These are phyloP conservation scores for Mungos mungo DNA, from an alignment of 2,113 vertebrate species.

Conservation along the genomic window DNA sequence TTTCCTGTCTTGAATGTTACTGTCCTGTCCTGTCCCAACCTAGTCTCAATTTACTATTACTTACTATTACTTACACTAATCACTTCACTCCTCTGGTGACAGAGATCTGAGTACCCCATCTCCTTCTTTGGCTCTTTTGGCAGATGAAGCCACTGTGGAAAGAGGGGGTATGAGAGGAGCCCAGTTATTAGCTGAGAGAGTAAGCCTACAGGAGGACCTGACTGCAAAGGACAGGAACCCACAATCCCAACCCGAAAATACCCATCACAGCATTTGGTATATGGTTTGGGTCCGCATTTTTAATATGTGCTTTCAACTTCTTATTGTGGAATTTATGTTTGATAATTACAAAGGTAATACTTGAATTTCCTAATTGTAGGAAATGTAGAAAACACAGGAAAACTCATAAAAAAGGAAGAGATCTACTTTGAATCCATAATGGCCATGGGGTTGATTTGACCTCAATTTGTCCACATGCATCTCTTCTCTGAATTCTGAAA, in stretches of 20 bases:
- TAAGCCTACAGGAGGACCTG: neutral
- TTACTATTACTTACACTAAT: slow-evolving; percentile 38
- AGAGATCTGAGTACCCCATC: neutral
- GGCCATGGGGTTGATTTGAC: neutral
- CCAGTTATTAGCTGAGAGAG: neutral
- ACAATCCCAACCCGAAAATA: neutral
- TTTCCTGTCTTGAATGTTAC: neutral
- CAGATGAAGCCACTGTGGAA: neutral
- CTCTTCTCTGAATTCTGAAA: slow-evolving; percentile 39
- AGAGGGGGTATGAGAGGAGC: neutral
- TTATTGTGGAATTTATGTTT: neutral
- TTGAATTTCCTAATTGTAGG: neutral
- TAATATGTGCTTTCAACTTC: neutral
- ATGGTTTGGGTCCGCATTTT: neutral
- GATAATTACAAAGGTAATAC: neutral
- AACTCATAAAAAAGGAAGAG: neutral
- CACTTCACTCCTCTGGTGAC: neutral
- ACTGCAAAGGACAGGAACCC: neutral
- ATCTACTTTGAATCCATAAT: neutral
- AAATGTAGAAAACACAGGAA: slow-evolving; percentile 24
- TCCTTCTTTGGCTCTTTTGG: neutral
- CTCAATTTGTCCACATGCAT: neutral
- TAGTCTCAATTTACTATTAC: neutral
- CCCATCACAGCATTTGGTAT: neutral
- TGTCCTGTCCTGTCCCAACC: neutral